Evolutionary conservation across 2,113 vertebrate species (phyloP).

Genomic region (Caranx ignobilis): DNA sequence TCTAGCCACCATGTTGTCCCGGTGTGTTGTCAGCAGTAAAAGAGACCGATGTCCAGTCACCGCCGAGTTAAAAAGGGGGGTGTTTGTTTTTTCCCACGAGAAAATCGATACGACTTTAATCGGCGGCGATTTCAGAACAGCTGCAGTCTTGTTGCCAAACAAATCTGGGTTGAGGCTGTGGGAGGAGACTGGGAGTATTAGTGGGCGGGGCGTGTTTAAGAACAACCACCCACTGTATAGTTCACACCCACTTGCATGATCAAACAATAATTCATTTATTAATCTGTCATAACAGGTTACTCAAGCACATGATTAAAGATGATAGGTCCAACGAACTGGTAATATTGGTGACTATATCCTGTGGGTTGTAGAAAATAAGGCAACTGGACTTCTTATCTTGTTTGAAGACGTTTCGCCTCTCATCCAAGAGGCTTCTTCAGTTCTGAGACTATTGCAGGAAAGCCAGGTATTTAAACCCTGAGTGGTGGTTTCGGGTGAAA

Average conservation of each 20-base stretch:
- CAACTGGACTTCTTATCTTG: too few species aligned
- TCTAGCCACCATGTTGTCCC: conserved; percentile 57
- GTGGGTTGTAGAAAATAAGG: too few species aligned
- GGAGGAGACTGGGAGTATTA: conserved; percentile 41
- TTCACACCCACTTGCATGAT: too few species aligned
- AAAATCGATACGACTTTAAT: conserved; percentile 8
- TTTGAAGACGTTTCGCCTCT: too few species aligned
- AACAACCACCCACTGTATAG: background rate
- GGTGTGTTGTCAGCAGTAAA: background rate
- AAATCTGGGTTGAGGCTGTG: conserved; percentile 3
- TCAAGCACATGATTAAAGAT: background rate
- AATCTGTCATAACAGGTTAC: background rate
- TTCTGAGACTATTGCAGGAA: too few species aligned
- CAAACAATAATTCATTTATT: background rate
- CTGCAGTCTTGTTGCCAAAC: conserved; percentile 60
- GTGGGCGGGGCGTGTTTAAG: conserved; percentile 9
- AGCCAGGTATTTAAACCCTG: too few species aligned
- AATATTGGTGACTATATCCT: background rate
- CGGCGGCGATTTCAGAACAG: background rate
- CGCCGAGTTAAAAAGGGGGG: background rate
- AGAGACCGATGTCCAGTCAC: background rate
- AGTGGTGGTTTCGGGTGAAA: too few species aligned
- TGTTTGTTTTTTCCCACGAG: conserved; percentile 34
- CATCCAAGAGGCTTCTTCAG: too few species aligned
- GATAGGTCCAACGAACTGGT: background rate